phyloP scores from a whole-genome alignment of 2,888 invertebrate genomes.

The Drosophila anceps region DNA sequence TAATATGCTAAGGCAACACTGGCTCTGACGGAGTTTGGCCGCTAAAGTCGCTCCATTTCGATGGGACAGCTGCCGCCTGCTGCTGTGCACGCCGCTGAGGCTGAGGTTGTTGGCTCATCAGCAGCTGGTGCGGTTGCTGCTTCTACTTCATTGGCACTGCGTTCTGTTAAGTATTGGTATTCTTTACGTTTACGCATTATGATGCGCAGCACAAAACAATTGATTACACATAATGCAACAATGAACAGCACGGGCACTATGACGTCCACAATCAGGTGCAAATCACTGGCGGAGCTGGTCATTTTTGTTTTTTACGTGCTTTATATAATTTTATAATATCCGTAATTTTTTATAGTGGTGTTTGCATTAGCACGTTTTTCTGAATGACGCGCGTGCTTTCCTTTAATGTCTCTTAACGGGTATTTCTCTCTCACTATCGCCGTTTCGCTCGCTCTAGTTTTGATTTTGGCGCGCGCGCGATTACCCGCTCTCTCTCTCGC shows the following conservation, averaged over 20 bases:
- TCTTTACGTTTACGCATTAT: constrained; percentile 72
- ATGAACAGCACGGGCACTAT: constrained; percentile 71
- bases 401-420: constrained; percentile 62
- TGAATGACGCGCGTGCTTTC: constrained; percentile 66
- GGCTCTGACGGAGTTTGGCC: constrained; percentile 2
- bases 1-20: constrained; percentile 32
- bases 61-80: constrained; percentile 60
- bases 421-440: constrained; percentile 10
- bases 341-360: constrained; percentile 8
- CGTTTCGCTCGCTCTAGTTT: constrained; percentile 6
- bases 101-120: constrained; percentile 35
- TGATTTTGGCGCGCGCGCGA: constrained; percentile 34
- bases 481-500: constrained; percentile 6
- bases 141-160: constrained; percentile 6
- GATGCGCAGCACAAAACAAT: constrained; percentile 69
- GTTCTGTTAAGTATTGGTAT: constrained; percentile 40
- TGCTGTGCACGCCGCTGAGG: constrained; percentile 30
- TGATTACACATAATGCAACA: constrained; percentile 62
- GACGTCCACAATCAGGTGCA: constrained; percentile 68
- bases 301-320: constrained; percentile 28
- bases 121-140: constrained; percentile 7
- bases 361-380: constrained; percentile 66
- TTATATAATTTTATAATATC: constrained; percentile 33
- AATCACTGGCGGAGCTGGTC: constrained; percentile 49
- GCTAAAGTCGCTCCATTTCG: constrained; percentile 75